Base-by-base conservation (phyloP, 2,797 vertebrate species). In the Eupleurogrammus muticus region DNA sequence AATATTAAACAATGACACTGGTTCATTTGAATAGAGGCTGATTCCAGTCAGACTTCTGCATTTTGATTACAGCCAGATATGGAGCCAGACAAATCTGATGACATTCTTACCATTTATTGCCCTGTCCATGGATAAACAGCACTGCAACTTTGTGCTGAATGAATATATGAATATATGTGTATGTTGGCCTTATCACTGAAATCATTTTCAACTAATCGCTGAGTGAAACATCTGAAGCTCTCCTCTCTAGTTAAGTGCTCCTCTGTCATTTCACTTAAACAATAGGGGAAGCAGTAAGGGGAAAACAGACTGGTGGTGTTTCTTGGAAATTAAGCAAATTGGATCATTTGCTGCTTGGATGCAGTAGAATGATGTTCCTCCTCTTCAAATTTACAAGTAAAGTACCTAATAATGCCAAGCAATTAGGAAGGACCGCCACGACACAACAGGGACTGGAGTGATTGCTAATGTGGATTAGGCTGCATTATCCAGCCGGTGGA, bases 281-380 rank as follows among this genome's bases (percentile, higher is more conserved):
- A 87, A 88, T 64, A 79, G 87, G 78, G 82, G 85, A 82, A 88
- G 81, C 77, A 79, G 57, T 65, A 53, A 64, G 75, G 64, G 52
- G 34, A 59, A 71, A 83, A 70, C 48, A 70, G 57, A 75, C 75
- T 56, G 66, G 49, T 77, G 80, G 84, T 82, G 80, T 88, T 92
- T 89, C 86, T 90, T 83, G 82, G 89, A 93, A 92, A 92, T 92
- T 91, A 93, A 90, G 90, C 87, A 92, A 94, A 94, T 93, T 92
- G 89, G 92, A 93, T 94, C 79, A 94, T 95, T 95, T 95, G 92
- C 92, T 93, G 94, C 92, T 93, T 95, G 92, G 93, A 90, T 94
- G 92, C 91, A 91, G 91, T 91, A 92, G 92, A 94, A 90, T 84
- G 88, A 91, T 92, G 90, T 92, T 91, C 89, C 88, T 92, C 88